These are phyloP conservation scores for Callorhinus ursinus DNA, from an alignment of 2,113 vertebrate genomes.

Conservation along the genomic window DNA sequence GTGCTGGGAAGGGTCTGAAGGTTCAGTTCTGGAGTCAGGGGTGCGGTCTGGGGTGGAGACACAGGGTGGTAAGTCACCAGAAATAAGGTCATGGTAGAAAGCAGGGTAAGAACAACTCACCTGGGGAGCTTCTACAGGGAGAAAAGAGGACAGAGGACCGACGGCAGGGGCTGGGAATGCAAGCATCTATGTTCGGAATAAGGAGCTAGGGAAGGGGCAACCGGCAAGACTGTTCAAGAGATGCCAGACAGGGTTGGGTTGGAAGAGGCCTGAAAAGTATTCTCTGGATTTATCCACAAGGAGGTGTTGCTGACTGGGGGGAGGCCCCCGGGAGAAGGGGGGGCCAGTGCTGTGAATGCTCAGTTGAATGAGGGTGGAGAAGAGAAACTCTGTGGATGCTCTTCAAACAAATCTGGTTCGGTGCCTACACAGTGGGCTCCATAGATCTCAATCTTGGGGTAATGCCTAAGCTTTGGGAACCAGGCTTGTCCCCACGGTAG, in stretches of 20 bases:
- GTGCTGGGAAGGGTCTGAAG: background rate
- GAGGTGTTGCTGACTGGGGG: background rate
- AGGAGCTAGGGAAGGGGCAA: background rate
- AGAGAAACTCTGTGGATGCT: background rate
- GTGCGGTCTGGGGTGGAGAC: background rate
- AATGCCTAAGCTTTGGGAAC: background rate
- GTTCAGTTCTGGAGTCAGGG: background rate
- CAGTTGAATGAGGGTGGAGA: background rate
- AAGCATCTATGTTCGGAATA: background rate
- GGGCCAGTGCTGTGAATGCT: rapidly evolving
- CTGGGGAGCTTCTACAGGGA: background rate
- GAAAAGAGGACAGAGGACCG: background rate
- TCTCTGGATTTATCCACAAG: background rate
- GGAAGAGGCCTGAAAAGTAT: background rate
- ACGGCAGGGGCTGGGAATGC: background rate
- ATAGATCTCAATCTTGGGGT: background rate
- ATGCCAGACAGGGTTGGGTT: background rate
- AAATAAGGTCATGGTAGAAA: background rate
- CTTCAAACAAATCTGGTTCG: background rate
- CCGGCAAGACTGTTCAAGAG: background rate
- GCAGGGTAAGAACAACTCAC: background rate
- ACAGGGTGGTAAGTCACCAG: background rate
- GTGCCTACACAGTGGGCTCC: background rate
- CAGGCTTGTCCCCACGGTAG: background rate
- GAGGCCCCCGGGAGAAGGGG: background rate